Evolutionary conservation across 2,797 vertebrate genomes (phyloP), one percentile per base, ranked within the genome.

Genomic region (Lepus townsendii): DNA sequence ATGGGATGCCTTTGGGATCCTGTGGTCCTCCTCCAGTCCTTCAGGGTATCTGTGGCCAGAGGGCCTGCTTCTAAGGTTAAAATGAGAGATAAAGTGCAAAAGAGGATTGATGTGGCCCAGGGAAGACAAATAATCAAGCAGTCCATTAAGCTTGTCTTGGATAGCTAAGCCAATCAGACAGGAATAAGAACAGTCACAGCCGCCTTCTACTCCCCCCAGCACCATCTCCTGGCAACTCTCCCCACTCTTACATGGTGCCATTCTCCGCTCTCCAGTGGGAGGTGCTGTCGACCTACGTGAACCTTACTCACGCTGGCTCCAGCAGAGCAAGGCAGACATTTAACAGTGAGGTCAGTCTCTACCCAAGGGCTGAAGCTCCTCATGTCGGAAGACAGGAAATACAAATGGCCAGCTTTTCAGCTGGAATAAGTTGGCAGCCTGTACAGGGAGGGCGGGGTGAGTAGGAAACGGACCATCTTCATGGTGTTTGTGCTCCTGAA

Each of bases 61-160:
- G 50, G 22, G 54, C 22, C 62, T 57, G 42, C 12, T 60, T 94
- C 88, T 73, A 92, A 92, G 57, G 22, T 9, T 83, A 90, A 94
- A 71, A 60, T 26, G 22, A 80, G 71, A 88, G 75, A 78, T 5
- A 90, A 93, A 83, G 30, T 8, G 13, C 26, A 50, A 82, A 54
- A 47, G 82, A 50, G 54, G 71, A 82, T 4, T 88, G 26, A 68
- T 20, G n/a, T 20, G 50, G 24, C 13, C 71, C 72, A 2, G 27
- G 30, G 32, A 27, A 72, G 52, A 82, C 27, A 91, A 88, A 63
- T 42, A 93, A 83, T 65, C 89, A 83, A 83, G 73, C 69, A 88
- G 32, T 83, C 32, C 54, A 38, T 10, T 30, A 9, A 77, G 65
- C 3, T 50, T 30, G 52, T 50, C 52, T n/a, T 57, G 69, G 78